Base-by-base conservation (phyloP, 2,797 vertebrate genomes). In the Salmo trutta region DNA sequence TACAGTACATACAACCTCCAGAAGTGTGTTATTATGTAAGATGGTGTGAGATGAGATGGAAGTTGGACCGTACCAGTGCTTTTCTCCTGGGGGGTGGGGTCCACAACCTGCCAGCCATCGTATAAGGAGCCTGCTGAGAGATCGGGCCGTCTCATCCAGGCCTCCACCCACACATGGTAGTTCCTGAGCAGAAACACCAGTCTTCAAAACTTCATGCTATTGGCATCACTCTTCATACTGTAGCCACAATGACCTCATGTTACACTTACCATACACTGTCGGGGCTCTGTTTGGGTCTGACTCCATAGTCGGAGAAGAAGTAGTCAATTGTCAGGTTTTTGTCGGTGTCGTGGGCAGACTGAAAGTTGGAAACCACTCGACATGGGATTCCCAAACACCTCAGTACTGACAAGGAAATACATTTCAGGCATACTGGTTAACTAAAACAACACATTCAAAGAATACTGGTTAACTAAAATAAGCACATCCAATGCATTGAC, bases 151-250 rank as follows among this genome's bases (percentile, higher is more conserved):
- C 33, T 91, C 96, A 98, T 97, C 96, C 96, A 98, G 0, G 88
- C 93, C 82, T 98, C 97, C 59, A 94, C 91, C 97, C 97, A 98
- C 83, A 97, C 96, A 53, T 99, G 97, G 85, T 87, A 99, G 88
- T 99, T 98, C 97, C 97, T 99, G 87, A 71, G 5, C 7, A 68
- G 82, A 27, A 31, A 65, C 54, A 67, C 7, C n/a, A 16, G 47
- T 59, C 2, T 29, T 62, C 47, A 59, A 73, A 36, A 51, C 24
- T 1, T 53, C 52, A 15, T 53, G 52, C 52, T 53, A 53, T 17
- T 53, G 52, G 16, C 14, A 53, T 53, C 15, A 17, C 52, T 53
- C 3, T 53, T 53, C 16, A 17, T 15, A 53, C 16, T 53, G 52
- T 41, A 41, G 8, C 41, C 41, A 41, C 41, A 41, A 10, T 41